phyloP scores from a whole-genome alignment of 2,797 vertebrate genomes.

The Coregonus sp. region DNA sequence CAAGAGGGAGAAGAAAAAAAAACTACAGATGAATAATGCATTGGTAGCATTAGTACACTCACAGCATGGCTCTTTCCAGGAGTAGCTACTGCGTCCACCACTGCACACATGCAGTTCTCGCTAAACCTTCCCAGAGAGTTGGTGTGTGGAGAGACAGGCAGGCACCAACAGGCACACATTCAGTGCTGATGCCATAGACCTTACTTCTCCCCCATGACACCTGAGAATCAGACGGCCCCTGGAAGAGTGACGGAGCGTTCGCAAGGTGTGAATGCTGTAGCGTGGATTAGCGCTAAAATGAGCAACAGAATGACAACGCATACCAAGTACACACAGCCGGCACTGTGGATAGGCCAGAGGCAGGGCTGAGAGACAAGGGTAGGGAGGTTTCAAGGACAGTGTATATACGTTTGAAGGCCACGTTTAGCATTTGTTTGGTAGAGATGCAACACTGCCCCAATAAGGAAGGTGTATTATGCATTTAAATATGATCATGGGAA shows the following conservation, averaged over 20 bases:
- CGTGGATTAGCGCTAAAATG: background rate
- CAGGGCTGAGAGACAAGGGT: background rate
- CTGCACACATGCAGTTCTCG: background rate
- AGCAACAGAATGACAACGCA: background rate
- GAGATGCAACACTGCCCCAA: background rate
- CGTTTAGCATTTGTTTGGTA: background rate
- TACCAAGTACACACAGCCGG: background rate
- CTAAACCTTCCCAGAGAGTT: constrained; percentile 5
- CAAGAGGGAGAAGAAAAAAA: constrained; percentile 11
- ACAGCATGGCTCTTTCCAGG: constrained; percentile 40
- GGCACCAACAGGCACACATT: background rate
- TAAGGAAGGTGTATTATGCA: background rate
- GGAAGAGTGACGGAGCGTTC: background rate
- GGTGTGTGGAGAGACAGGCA: constrained; percentile 14
- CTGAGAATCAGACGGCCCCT: background rate
- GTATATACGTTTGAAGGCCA: background rate
- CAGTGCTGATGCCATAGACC: background rate
- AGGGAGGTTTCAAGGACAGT: background rate
- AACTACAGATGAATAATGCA: constrained; percentile 55
- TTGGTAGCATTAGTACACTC: constrained; percentile 30
- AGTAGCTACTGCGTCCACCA: constrained; percentile 11
- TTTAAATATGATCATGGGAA: too few relatives aligned
- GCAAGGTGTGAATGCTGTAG: background rate
- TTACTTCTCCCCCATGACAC: background rate
- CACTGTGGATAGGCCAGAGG: background rate